Percentiles rank a stretch among this genome's conserved stretches.
Conservation (phyloP, 2,113 vertebrate genomes). For the Raja brachyura region DNA sequence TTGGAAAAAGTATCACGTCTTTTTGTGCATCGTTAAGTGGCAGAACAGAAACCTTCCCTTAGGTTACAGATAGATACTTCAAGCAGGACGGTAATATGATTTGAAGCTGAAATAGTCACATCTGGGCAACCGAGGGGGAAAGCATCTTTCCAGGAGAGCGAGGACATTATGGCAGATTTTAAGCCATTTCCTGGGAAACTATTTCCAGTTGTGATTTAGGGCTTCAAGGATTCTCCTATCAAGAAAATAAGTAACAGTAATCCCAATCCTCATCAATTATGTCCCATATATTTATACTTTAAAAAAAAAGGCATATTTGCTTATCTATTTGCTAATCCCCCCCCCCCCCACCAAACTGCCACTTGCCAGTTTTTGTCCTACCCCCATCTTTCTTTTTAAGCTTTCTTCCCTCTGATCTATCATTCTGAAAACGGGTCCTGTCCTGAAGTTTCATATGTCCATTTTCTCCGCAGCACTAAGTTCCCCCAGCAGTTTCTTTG, state of each 20-base stretch:
- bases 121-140: not conserved
- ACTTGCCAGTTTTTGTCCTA: too few species aligned
- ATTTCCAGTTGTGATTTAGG: not conserved
- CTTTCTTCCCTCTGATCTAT: too few species aligned
- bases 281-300: not conserved
- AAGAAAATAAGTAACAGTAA: not conserved
- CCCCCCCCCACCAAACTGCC: too few species aligned
- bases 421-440: too few species aligned
- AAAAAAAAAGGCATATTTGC: not conserved
- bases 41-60: not conserved
- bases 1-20: not conserved
- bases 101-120: not conserved
- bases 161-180: not conserved
- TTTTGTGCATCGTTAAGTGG: not conserved
- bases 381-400: too few species aligned
- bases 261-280: not conserved
- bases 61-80: not conserved
- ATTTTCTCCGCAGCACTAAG: too few species aligned
- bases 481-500: too few species aligned
- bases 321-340: not conserved
- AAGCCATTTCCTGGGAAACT: not conserved
- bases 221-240: not conserved
- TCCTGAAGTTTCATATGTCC: too few species aligned
- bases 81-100: not conserved
- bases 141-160: not conserved